These are phyloP conservation scores for Rhaphigaster nebulosa DNA, from an alignment of 2,888 invertebrate species.

Conservation along the genomic window DNA sequence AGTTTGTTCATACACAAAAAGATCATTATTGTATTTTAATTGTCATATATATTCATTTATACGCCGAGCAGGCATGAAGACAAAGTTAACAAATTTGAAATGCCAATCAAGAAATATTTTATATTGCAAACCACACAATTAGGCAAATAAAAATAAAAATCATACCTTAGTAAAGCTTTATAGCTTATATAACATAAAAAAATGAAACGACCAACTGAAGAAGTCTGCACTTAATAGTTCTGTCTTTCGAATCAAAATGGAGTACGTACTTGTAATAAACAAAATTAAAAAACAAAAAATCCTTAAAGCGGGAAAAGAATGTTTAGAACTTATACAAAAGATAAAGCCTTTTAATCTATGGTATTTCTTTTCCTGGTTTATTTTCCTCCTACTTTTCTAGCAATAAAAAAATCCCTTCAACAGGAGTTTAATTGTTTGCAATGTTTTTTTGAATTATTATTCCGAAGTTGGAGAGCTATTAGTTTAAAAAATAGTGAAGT, in stretches of 20 bases:
- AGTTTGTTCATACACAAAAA: too few relatives aligned
- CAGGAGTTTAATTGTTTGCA: not conserved
- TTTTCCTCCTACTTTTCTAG: not conserved
- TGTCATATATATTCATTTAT: too few relatives aligned
- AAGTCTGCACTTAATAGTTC: not conserved
- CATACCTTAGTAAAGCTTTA: not conserved
- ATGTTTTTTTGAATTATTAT: not conserved
- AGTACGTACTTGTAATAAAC: not conserved
- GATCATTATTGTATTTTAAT: too few relatives aligned
- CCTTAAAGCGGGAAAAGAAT: not conserved
- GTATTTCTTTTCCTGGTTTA: not conserved
- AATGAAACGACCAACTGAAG: too few relatives aligned
- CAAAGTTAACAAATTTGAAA: too few relatives aligned
- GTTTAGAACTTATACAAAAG: conserved; percentile 8
- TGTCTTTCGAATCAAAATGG: not conserved
- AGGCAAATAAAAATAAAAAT: too few relatives aligned
- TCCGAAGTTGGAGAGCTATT: not conserved
- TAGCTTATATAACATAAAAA: not conserved
- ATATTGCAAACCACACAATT: too few relatives aligned
- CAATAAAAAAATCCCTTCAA: not conserved
- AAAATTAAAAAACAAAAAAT: not conserved
- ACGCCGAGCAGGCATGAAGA: too few relatives aligned
- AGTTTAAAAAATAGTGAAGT: not conserved
- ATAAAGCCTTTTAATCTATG: conserved; percentile 1
- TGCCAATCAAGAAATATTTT: too few relatives aligned